Evolutionary conservation across 2,888 invertebrate species (phyloP).

Genomic region (Monopis laevigella): DNA sequence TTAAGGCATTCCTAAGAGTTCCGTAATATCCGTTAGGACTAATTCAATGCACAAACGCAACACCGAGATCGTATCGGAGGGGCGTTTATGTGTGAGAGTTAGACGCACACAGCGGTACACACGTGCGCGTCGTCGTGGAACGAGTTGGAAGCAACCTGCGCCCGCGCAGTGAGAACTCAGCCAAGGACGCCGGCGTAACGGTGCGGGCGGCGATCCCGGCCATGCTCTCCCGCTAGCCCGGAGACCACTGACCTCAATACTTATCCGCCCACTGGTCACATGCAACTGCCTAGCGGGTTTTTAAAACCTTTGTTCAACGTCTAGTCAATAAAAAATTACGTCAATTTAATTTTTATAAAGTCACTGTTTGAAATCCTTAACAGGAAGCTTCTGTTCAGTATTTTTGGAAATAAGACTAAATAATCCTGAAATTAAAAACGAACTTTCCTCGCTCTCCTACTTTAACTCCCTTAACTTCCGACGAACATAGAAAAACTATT

Average conservation of each 20-base stretch:
- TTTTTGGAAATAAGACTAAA: too few species aligned
- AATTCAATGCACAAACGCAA: constrained; percentile 45
- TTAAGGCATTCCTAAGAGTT: constrained; percentile 43
- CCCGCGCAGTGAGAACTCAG: constrained; percentile 59
- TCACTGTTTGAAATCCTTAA: too few species aligned
- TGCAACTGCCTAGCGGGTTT: too few species aligned
- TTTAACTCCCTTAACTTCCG: too few species aligned
- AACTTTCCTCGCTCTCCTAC: too few species aligned
- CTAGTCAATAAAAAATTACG: too few species aligned
- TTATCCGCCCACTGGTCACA: too few species aligned
- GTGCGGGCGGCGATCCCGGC: constrained; percentile 23
- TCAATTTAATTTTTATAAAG: too few species aligned
- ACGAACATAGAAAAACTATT: too few species aligned
- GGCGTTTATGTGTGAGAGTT: constrained; percentile 7
- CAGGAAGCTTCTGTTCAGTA: too few species aligned
- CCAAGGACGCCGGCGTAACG: constrained; percentile 66
- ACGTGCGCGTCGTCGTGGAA: constrained; percentile 35
- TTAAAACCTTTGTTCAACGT: too few species aligned
- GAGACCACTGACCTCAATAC: constrained; percentile 9
- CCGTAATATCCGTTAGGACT: constrained; percentile 64
- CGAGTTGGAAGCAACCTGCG: constrained; percentile 43
- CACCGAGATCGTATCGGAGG: constrained; percentile 10
- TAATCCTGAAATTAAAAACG: too few species aligned
- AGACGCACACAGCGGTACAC: constrained; percentile 28
- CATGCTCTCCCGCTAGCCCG: constrained; percentile 1